Conservation (phyloP, 2,888 invertebrate species). For the Subacronicta megacephala region DNA sequence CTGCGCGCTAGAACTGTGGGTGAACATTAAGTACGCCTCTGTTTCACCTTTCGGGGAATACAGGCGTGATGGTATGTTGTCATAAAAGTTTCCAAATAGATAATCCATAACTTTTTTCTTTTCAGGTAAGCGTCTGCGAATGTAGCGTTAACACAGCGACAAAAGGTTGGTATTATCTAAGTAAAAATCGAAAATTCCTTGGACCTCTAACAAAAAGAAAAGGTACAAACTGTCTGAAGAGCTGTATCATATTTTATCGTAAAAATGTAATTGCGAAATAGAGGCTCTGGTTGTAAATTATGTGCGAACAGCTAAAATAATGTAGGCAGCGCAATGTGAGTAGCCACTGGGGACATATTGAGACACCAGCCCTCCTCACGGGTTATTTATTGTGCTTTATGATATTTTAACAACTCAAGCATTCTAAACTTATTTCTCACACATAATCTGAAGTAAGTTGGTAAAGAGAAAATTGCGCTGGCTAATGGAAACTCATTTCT, state of each 20-base stretch:
- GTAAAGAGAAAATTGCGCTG: too few species aligned
- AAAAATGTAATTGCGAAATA: conserved; percentile 64
- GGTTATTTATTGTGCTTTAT: conserved; percentile 58
- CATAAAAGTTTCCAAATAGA: conserved; percentile 25
- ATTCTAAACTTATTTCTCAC: conserved; percentile 4
- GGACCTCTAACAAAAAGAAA: conserved; percentile 36
- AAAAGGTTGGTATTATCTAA: conserved; percentile 40
- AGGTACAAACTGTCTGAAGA: conserved; percentile 39
- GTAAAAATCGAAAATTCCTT: conserved; percentile 26
- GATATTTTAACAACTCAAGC: conserved; percentile 3
- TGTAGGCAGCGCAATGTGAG: conserved; percentile 66
- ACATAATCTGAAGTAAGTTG: too few species aligned
- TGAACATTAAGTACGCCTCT: too few species aligned
- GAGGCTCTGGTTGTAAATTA: conserved; percentile 70
- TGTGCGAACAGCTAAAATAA: conserved; percentile 71
- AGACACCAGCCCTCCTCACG: conserved; percentile 58
- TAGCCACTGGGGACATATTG: conserved; percentile 72
- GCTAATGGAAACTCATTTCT: too few species aligned
- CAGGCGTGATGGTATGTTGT: too few species aligned
- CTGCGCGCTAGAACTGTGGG: too few species aligned
- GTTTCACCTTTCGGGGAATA: too few species aligned
- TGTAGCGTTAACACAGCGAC: conserved; percentile 27
- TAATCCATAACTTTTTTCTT: conserved; percentile 45
- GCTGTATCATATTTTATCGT: conserved; percentile 48
- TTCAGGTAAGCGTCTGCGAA: conserved; percentile 46